Evolutionary conservation across 1,140 invertebrate genomes (phyloP).

Genomic region (Vanessa tameamea): DNA sequence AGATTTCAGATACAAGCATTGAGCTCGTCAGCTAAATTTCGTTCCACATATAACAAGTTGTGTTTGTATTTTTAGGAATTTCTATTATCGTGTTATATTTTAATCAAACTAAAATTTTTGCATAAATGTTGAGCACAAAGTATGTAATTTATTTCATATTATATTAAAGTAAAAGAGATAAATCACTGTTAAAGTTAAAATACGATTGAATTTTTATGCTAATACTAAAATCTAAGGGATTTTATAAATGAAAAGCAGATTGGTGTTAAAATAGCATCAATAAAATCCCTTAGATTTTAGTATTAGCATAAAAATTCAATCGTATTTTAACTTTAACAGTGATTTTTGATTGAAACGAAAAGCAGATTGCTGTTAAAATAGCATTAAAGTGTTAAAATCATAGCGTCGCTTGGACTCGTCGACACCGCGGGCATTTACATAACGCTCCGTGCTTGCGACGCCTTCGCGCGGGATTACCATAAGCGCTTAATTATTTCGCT

Average conservation of each 20-base stretch:
- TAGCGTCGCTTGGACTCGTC: conserved; percentile 33
- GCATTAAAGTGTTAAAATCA: conserved; percentile 37
- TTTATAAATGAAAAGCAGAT: conserved; percentile 19
- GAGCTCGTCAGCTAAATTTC: background rate
- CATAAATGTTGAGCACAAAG: too few species aligned
- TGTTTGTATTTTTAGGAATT: background rate
- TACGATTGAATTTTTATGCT: background rate
- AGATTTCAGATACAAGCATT: conserved; percentile 9
- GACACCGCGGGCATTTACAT: conserved; percentile 54
- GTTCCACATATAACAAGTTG: background rate
- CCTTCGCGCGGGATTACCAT: conserved; percentile 53
- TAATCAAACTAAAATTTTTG: too few species aligned
- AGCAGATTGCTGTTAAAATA: conserved; percentile 34
- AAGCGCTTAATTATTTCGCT: conserved; percentile 70
- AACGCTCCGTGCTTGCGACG: conserved; percentile 52
- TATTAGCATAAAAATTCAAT: background rate
- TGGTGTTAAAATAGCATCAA: conserved; percentile 35
- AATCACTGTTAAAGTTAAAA: background rate
- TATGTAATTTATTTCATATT: too few species aligned
- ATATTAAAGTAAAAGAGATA: too few species aligned
- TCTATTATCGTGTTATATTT: background rate
- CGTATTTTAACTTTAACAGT: background rate
- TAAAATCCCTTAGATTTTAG: conserved; percentile 5
- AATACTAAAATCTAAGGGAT: background rate
- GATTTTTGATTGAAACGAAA: too few species aligned